Base-by-base conservation (phyloP, 2,888 invertebrate species). In the Myopa tessellatipennis region DNA sequence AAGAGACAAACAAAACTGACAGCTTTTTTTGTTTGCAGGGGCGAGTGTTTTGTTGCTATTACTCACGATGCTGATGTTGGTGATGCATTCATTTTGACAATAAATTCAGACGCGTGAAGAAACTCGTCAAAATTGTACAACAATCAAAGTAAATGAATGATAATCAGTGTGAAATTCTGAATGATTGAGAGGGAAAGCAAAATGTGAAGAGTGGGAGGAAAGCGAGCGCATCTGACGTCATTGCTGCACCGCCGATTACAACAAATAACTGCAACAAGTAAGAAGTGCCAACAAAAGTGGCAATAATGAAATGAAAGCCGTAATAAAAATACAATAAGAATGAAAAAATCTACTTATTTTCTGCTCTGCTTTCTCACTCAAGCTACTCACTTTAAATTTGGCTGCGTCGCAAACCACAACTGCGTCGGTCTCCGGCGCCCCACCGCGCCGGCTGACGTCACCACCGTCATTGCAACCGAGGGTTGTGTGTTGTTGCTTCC, bases 301-400 rank as follows among this genome's bases (percentile, higher is more conserved):
- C 10, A 12, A 36, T 16, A 52, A 12, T 26, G 12, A 10, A 52
- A 50, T 52, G 52, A 52, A 26, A 5, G 7, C 14, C 6, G 12
- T 58, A 16, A 26, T n/a, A 2, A n/a, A 6, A n/a, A n/a, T 16
- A n/a, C 55, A 55, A 14, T 26, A 26, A 26, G 1, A 55, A 14
- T n/a, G 26, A 26, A 26, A 26, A 26, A 26, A 26, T 26, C 26
- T 26, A 26, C 26, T 26, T 45, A 45, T 10, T 10, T 45, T 45
- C 10, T 10, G 45, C 45, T 34, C 4, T 74, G 38, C 12, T 14
- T 38, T 67, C 18, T 16, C 36, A 36, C 55, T 26, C 52, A 70
- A 34, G 63, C 34, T 83, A 88, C 88, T 88, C 84, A 88, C 88
- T 87, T 88, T 81, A 87, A 84, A 82, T 89, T 88, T 70, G 87